Conservation (phyloP, 2,888 invertebrate genomes). For the Limnephilus auricula region DNA sequence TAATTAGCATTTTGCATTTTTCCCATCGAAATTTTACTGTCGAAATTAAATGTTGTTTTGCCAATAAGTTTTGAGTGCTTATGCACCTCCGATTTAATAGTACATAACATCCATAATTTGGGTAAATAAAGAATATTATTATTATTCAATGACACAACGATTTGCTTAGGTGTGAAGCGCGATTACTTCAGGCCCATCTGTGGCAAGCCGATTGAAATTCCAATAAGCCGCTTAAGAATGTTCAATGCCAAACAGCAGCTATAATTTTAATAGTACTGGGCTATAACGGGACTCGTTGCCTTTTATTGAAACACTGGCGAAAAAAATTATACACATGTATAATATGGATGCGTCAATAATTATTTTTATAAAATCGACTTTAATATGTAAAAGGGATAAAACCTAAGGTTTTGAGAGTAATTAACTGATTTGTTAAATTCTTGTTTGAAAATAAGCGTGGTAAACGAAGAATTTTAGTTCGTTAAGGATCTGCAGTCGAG, state of each 20-base stretch:
- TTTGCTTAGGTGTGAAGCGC: conserved; percentile 16
- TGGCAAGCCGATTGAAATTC: conserved; percentile 22
- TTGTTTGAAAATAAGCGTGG: too few species aligned
- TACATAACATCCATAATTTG: not conserved
- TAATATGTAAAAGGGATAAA: not conserved
- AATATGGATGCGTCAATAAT: not conserved
- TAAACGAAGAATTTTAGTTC: too few species aligned
- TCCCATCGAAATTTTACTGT: not conserved
- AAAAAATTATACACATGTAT: not conserved
- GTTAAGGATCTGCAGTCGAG: too few species aligned
- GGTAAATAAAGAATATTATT: not conserved
- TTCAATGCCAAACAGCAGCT: conserved; percentile 13
- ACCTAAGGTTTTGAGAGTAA: too few species aligned
- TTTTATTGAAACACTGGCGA: not conserved
- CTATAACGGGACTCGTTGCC: conserved; percentile 11
- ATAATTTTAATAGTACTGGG: not conserved
- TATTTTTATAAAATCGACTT: not conserved
- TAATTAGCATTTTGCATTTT: too few species aligned
- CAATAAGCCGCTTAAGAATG: conserved; percentile 6
- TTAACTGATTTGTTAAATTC: too few species aligned
- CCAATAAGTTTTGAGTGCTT: not conserved
- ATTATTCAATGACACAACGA: not conserved
- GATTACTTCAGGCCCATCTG: not conserved
- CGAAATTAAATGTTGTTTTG: not conserved
- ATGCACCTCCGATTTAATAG: not conserved